Conservation (phyloP, 2,113 vertebrate genomes). For the Xiphophorus hellerii region DNA sequence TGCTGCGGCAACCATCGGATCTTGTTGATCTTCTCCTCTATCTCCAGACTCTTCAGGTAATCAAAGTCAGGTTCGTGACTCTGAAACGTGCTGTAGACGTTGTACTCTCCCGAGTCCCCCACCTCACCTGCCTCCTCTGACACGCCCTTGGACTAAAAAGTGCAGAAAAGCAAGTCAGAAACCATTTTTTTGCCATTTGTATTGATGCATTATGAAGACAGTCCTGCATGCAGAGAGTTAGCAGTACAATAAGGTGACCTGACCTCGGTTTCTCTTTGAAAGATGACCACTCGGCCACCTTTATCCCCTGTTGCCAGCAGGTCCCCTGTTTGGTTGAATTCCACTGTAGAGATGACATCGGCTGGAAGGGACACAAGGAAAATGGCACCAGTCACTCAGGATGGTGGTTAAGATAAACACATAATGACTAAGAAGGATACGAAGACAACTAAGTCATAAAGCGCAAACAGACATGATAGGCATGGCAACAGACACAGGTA, state of each 20-base stretch:
- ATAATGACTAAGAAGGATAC: background rate
- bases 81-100: constrained; percentile 99
- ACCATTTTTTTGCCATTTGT: background rate
- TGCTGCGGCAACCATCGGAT: constrained; percentile 97
- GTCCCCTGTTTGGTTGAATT: constrained; percentile 98
- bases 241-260: constrained; percentile 8
- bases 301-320: constrained; percentile 98
- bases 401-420: constrained; percentile 3
- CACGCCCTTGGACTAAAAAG: constrained; percentile 87
- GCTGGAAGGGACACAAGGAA: constrained; percentile 74
- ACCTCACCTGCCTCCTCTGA: constrained; percentile 88
- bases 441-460: background rate
- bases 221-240: background rate
- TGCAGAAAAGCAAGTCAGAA: background rate
- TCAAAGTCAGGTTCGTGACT: constrained; percentile 98
- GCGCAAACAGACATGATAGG: background rate
- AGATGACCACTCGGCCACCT: constrained; percentile 98
- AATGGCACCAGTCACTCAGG: background rate
- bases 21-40: constrained; percentile 99
- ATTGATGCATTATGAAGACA: background rate
- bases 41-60: constrained; percentile 98
- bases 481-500: no score
- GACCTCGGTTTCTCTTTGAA: constrained; percentile 97
- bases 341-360: constrained; percentile 98
- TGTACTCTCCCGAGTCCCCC: constrained; percentile 93